phyloP scores from a whole-genome alignment of 2,888 invertebrate genomes.

The Cryptocephalus moraei region DNA sequence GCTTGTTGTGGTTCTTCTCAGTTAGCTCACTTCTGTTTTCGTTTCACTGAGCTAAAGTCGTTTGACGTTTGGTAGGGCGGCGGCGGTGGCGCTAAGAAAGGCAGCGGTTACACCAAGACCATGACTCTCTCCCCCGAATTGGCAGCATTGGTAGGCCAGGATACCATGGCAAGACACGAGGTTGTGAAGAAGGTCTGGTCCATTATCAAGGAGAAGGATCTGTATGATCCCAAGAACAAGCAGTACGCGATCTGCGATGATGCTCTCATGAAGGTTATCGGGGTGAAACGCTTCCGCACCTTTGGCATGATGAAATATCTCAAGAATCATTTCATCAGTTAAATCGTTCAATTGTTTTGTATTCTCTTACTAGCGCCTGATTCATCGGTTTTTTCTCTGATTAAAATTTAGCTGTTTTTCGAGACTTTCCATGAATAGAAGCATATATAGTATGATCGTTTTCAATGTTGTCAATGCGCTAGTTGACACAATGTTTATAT shows the following conservation, averaged over 20 bases:
- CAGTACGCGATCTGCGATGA: slow-evolving; percentile 93
- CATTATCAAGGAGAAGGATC: slow-evolving; percentile 78
- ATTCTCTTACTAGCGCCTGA: not conserved
- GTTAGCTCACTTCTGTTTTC: too few species aligned
- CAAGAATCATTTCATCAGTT: slow-evolving; percentile 75
- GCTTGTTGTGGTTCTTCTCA: too few species aligned
- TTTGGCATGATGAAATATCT: slow-evolving; percentile 97
- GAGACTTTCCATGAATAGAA: slow-evolving; percentile 1
- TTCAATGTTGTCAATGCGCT: too few species aligned
- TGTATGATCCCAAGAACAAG: slow-evolving; percentile 89
- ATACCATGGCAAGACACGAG: slow-evolving; percentile 77
- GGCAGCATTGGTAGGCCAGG: slow-evolving; percentile 73
- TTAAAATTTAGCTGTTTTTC: slow-evolving; percentile 1
- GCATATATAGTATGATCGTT: too few species aligned
- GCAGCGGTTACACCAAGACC: slow-evolving; percentile 74
- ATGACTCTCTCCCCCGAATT: slow-evolving; percentile 78
- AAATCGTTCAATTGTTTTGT: slow-evolving; percentile 22
- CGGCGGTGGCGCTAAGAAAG: slow-evolving; percentile 41
- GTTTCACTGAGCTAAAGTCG: not conserved
- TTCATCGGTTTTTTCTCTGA: slow-evolving; percentile 1
- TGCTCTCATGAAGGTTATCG: slow-evolving; percentile 79
- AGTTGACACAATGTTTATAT: too few species aligned
- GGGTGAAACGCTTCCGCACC: slow-evolving; percentile 84
- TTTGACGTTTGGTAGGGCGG: slow-evolving; percentile 4
- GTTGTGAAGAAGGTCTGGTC: slow-evolving; percentile 87